Evolutionary conservation across 2,888 invertebrate genomes (phyloP).

Genomic region (Agapostemon virescens): DNA sequence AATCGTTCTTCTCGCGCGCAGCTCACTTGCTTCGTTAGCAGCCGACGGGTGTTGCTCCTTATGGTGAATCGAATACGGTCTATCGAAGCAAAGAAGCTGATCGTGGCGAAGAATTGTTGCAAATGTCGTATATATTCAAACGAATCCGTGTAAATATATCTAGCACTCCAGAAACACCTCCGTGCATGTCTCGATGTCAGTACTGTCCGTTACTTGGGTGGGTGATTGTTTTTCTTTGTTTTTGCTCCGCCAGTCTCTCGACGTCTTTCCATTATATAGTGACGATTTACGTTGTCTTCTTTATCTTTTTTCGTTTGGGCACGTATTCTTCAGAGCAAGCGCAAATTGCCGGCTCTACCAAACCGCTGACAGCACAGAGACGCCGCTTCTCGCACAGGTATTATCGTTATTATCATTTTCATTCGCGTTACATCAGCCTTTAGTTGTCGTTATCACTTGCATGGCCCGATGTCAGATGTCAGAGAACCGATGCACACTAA

Average conservation of each 20-base stretch:
- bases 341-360: slow-evolving; percentile 80
- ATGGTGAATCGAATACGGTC: no score
- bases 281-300: slow-evolving; percentile 76
- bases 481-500: slow-evolving; percentile 29
- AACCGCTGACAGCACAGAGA: slow-evolving; percentile 80
- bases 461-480: slow-evolving; percentile 56
- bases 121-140: slow-evolving; percentile 1
- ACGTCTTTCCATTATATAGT: slow-evolving; percentile 68
- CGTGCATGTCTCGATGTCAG: slow-evolving; percentile 67
- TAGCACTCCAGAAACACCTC: slow-evolving; percentile 40
- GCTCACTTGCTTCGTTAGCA: not conserved
- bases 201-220: slow-evolving; percentile 44
- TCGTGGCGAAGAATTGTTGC: slow-evolving; percentile 35
- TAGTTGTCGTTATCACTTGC: slow-evolving; percentile 60
- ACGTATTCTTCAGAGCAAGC: slow-evolving; percentile 80
- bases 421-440: slow-evolving; percentile 64
- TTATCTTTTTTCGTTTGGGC: slow-evolving; percentile 79
- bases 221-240: slow-evolving; percentile 35
- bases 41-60: not conserved
- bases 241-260: slow-evolving; percentile 49
- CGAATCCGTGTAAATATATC: slow-evolving; percentile 49
- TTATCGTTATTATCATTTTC: slow-evolving; percentile 73
- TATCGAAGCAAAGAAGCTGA: not conserved
- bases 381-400: slow-evolving; percentile 81
- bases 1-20: slow-evolving; percentile 32